Evolutionary conservation across 2,113 vertebrate genomes (phyloP), one percentile per base, ranked within the genome.

Genomic region (Zosterops hypoxanthus): DNA sequence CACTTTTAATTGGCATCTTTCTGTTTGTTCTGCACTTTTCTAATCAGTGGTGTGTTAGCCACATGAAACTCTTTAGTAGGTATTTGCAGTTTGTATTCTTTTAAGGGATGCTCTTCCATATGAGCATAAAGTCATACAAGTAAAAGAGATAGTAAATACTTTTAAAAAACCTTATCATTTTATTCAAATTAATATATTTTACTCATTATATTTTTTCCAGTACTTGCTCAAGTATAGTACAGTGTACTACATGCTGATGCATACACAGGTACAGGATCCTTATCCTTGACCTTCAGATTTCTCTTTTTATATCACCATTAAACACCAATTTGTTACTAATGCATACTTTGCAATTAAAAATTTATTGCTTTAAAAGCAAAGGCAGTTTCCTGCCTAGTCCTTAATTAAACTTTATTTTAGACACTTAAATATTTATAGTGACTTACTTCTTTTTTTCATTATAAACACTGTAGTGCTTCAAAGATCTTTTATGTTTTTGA

Each of bases 351-450:
- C 63, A 92, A 90, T 92, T 77, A 80, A 95, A 94, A 61, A 70
- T 46, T 15, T 72, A 91, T 69, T 91, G 25, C 47, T 94, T 84
- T 81, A 86, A 88, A 93, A 80, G 75, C 75, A 90, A 95, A 91
- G 33, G 55, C 44, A 91, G 53, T 42, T 89, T 95, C 72, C 50
- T 89, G 46, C 57, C 57, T 82, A 41, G 20, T 41, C 84, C 23
- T 82, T 95, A 91, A 94, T 92, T 90, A 94, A 82, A 87, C 49
- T 95, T 86, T 88, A 75, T 85, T 92, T 91, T 49, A 93, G 84
- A 73, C 29, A 69, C 26, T 89, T 85, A 79, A 90, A 91, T 85
- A 91, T 94, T 93, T 82, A 86, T 68, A 63, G 34, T 39, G 26
- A 72, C 22, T 94, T 36, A 55, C 20, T 79, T 71, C 8, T 82